Percentiles rank a stretch among this genome's conserved stretches.
phyloP scores from a whole-genome alignment of 2,797 vertebrate species.

The Nyctibius grandis region DNA sequence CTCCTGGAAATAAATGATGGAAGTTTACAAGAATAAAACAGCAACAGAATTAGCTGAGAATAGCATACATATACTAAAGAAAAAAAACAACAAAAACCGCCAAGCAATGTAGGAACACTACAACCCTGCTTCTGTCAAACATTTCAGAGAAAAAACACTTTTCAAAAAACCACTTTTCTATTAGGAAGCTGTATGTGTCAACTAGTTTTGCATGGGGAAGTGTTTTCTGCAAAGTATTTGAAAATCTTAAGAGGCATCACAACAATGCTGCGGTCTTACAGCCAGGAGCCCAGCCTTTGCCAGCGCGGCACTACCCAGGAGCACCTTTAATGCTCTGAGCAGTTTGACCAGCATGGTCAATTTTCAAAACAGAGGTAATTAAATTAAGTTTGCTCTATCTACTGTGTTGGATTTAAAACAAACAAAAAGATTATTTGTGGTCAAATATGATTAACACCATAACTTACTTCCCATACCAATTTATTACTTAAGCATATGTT shows the following conservation, averaged over 20 bases:
- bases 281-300: neutral
- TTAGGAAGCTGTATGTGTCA: neutral
- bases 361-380: neutral
- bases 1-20: neutral
- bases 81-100: neutral
- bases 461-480: neutral
- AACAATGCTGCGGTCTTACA: neutral
- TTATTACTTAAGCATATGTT: neutral
- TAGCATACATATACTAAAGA: neutral
- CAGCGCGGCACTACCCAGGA: neutral
- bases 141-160: neutral
- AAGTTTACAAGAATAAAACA: neutral
- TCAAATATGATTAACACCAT: neutral
- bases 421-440: neutral
- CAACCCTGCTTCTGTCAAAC: neutral
- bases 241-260: neutral
- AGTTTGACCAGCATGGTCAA: neutral
- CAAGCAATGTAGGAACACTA: neutral
- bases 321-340: neutral
- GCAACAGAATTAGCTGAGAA: neutral
- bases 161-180: neutral
- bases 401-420: neutral
- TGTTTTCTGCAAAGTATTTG: neutral
- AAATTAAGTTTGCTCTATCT: neutral
- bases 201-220: neutral